A percentile compares a stretch with the other conserved stretches of the same genome.
Evolutionary conservation across 2,797 vertebrate genomes (phyloP).

Genomic region (Carduelis carduelis): DNA sequence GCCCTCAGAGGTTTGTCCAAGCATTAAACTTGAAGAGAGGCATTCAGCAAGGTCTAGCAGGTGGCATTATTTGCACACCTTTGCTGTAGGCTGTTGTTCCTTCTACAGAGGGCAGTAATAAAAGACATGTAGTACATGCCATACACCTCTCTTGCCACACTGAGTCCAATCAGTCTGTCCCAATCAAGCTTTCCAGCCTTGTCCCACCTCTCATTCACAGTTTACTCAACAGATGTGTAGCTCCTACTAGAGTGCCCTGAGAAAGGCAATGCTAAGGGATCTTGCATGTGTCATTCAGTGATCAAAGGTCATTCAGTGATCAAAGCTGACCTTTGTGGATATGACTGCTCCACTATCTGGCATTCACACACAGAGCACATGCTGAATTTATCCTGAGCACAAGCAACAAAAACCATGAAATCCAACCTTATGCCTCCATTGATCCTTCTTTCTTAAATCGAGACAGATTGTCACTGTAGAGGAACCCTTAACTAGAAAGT

Average conservation of each 20-base stretch:
- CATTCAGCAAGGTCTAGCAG: background rate
- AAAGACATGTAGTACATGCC: background rate
- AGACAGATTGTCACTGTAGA: background rate
- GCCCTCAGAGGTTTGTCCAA: background rate
- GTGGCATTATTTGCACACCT: background rate
- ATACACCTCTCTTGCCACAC: background rate
- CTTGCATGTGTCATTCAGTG: background rate
- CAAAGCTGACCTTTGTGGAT: background rate
- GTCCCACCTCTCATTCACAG: background rate
- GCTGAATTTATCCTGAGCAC: background rate
- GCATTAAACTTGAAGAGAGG: background rate
- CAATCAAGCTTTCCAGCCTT: background rate
- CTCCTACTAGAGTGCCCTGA: background rate
- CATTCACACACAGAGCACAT: background rate
- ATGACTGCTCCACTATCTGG: background rate
- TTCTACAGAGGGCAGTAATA: background rate
- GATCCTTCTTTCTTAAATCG: background rate
- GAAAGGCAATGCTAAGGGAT: background rate
- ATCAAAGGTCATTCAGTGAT: background rate
- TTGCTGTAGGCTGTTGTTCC: background rate
- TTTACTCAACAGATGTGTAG: background rate
- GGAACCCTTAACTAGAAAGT: background rate
- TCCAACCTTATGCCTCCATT: background rate
- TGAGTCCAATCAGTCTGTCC: background rate
- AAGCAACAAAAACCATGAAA: rapidly evolving